Evolutionary conservation across 1,140 invertebrate species (phyloP).

Genomic region (Apis cerana): DNA sequence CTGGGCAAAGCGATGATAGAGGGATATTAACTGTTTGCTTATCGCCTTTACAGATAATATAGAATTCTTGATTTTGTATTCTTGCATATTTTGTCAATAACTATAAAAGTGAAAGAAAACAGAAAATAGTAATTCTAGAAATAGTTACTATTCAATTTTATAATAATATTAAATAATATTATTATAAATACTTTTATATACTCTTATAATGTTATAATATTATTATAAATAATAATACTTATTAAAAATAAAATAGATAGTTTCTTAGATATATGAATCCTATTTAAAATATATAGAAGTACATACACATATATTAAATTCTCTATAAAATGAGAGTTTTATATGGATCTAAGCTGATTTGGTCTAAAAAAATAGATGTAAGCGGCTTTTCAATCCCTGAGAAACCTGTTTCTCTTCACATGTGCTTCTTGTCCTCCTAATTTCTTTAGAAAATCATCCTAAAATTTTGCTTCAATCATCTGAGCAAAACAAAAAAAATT

Average conservation of each 20-base stretch:
- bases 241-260: neutral
- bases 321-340: neutral
- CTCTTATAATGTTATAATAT: too few relatives aligned
- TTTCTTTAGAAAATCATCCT: constrained; percentile 3
- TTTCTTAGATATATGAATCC: neutral
- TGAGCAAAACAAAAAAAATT: neutral
- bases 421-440: constrained; percentile 13
- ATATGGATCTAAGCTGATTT: constrained; percentile 5
- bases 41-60: constrained; percentile 48
- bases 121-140: too few relatives aligned
- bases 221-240: neutral
- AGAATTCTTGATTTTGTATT: constrained; percentile 44
- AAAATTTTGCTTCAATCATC: neutral
- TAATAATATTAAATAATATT: neutral
- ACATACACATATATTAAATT: neutral
- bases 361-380: constrained; percentile 27
- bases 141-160: neutral
- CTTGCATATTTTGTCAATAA: constrained; percentile 43
- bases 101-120: neutral
- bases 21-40: constrained; percentile 57
- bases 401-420: constrained; percentile 37
- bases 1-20: constrained; percentile 40
- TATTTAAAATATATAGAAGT: neutral
- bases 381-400: constrained; percentile 29
- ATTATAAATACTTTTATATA: too few relatives aligned